Evolutionary conservation across 2,113 vertebrate species (phyloP), one percentile per base, ranked within the genome.

Genomic region (Pogonocichla stellata): DNA sequence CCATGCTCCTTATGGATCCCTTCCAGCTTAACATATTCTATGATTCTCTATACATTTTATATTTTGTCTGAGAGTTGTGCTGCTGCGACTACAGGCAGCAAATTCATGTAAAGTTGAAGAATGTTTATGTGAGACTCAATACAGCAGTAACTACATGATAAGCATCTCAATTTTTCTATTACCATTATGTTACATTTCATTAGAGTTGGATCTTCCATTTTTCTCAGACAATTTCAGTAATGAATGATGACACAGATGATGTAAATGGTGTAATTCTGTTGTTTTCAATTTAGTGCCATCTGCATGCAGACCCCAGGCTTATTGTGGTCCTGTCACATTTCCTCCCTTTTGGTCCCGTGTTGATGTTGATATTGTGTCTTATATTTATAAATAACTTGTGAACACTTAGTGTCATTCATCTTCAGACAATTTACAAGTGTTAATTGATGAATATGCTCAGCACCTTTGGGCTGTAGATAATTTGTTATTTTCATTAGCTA

Each of bases 161-260:
- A 69, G 14, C 36, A 24, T 66, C 40, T 70, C 51, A 53, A 7
- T 74, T 92, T 91, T 95, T 72, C 64, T 70, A 33, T 93, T 95
- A 48, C 14, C 20, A 19, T 87, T 80, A 54, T 79, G 60, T 66
- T 88, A 51, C 34, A 36, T 79, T 94, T 90, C 58, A 75, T 81
- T 93, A 43, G 31, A 69, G 17, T 20, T 85, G 80, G 7, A 60
- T 80, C 92, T 85, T 80, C 71, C 24, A 47, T 89, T 95, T 90
- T 93, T 88, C 70, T 88, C 45, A 85, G 87, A 67, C 48, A 79
- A 85, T 85, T 87, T 90, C 40, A 42, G 61, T 85, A 90, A 87
- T 75, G 70, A 67, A 22, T 48, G 58, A 80, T 91, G 84, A 75
- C 81, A 80, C 48, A 75, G 40, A 62, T 70, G 69, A 91, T 84